Base-by-base conservation (phyloP, 1,140 invertebrate species). In the Nasonia longicornis region DNA sequence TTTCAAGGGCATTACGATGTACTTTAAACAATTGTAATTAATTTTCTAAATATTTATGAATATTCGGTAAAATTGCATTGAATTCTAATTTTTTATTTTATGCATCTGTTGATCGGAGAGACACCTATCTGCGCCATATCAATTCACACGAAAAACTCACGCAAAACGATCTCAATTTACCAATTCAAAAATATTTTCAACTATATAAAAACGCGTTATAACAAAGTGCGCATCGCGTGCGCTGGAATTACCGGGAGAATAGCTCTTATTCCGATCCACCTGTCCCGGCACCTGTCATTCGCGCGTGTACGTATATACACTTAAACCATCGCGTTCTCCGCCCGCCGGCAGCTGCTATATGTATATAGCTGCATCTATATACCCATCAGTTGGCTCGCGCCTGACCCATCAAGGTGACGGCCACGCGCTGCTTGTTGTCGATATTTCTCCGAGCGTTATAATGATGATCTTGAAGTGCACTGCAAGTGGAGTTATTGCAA, bases 231-330 rank as follows among this genome's bases (percentile, higher is more conserved):
- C 20, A 58, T 58, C 52, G 52, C 52, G 52, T 58, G 16, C 20
- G 48, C 48, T 52, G 16, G 16, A 58, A 58, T 58, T n/a, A n/a
- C 20, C 7, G 52, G 20, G 35, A 71, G 31, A 35, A 45, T 1
- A 42, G 38, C 48, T 48, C 11, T 73, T 26, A 26, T 26, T 48
- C 42, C 35, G 52, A 75, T 75, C 48, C 73, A 75, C 73, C 73
- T 75, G 73, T 42, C 73, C 58, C 45, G 42, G 26, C 73, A 75
- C 48, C 73, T 75, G 73, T 29, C 16, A 63, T 63, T 35, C 52
- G 20, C 31, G 20, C 20, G 2, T 73, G 42, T 31, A 52, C 12
- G 26, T 48, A 73, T 69, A 69, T 69, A 69, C 26, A 10, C 29
- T 73, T 73, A 72, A 48, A 45, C 16, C 71, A 52, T 45, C n/a